Percentiles rank a stretch among this genome's conserved stretches.
These are phyloP conservation scores for Onchidella celtica DNA, from an alignment of 2,888 invertebrate species.

Conservation along the genomic window DNA sequence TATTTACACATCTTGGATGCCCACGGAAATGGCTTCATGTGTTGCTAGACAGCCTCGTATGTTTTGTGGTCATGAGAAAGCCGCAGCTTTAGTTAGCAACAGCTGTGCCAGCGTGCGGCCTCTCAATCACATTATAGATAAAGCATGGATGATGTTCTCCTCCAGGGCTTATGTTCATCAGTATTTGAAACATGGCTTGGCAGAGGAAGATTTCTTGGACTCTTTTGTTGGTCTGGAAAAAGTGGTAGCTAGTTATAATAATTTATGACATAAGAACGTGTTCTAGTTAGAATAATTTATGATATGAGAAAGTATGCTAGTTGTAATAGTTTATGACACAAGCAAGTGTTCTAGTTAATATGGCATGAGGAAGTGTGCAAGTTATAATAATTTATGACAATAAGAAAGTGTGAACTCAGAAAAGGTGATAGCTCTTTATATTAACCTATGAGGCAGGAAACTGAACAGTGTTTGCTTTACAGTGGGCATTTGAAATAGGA, in stretches of 20 bases:
- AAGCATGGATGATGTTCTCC: slow-evolving; percentile 80
- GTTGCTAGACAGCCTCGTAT: slow-evolving; percentile 70
- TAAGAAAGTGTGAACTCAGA: too few species aligned
- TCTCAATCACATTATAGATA: slow-evolving; percentile 74
- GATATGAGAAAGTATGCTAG: too few species aligned
- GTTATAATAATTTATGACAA: too few species aligned
- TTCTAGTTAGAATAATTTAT: too few species aligned
- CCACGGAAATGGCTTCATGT: slow-evolving; percentile 59
- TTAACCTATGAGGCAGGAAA: too few species aligned
- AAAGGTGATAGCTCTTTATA: too few species aligned
- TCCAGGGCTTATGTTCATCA: slow-evolving; percentile 80
- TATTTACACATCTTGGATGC: slow-evolving; percentile 75
- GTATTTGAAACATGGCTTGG: slow-evolving; percentile 78
- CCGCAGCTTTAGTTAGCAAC: slow-evolving; percentile 77
- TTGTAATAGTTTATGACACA: too few species aligned
- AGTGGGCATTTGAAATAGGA: too few species aligned
- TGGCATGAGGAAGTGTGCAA: too few species aligned
- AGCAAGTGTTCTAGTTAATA: too few species aligned
- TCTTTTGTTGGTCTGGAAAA: slow-evolving; percentile 79
- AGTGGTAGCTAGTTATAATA: slow-evolving; percentile 76
- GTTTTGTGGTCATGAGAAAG: slow-evolving; percentile 77
- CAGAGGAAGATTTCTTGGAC: slow-evolving; percentile 79
- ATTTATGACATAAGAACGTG: slow-evolving; percentile 60
- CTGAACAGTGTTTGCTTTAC: too few species aligned
- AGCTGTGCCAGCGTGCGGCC: slow-evolving; percentile 72